A percentile compares a stretch with the other conserved stretches of the same genome.
Conservation (phyloP, 2,888 invertebrate genomes). For the Phytoseiulus persimilis region DNA sequence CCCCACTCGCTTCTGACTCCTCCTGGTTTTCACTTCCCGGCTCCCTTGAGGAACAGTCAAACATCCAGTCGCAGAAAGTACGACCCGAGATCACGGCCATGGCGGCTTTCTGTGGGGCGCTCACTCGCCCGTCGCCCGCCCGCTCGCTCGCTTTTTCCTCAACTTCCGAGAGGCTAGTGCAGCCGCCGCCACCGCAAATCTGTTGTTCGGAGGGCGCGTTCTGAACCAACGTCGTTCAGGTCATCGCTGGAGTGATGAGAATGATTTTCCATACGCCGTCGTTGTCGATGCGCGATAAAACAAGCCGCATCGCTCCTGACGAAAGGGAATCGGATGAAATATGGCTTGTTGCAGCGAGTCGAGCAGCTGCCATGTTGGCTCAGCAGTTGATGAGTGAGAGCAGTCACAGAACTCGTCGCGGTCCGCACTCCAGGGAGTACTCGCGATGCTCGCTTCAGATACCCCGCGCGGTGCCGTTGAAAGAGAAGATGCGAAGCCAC, state of each 20-base stretch:
- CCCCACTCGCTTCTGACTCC: neutral
- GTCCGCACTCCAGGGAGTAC: neutral
- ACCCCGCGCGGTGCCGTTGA: neutral
- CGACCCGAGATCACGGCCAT: neutral
- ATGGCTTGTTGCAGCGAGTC: neutral
- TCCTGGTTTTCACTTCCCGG: neutral
- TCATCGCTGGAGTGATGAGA: neutral
- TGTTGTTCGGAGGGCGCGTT: neutral
- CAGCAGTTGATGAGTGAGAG: neutral
- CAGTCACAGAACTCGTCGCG: neutral
- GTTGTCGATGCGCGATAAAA: neutral
- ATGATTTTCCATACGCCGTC: neutral
- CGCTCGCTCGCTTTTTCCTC: neutral
- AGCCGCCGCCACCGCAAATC: neutral
- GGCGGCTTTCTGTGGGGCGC: neutral
- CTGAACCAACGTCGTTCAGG: neutral
- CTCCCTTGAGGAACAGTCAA: neutral
- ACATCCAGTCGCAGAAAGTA: neutral
- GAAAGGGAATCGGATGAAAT: neutral
- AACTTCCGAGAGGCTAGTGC: neutral
- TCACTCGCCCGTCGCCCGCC: neutral
- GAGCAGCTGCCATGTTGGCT: neutral
- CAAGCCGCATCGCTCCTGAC: neutral
- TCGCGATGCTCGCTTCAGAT: neutral
- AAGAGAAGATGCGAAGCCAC: neutral